Evolutionary conservation across 2,113 vertebrate species (phyloP), one percentile per base, ranked within the genome.

Genomic region (Rhizomys pruinosus): DNA sequence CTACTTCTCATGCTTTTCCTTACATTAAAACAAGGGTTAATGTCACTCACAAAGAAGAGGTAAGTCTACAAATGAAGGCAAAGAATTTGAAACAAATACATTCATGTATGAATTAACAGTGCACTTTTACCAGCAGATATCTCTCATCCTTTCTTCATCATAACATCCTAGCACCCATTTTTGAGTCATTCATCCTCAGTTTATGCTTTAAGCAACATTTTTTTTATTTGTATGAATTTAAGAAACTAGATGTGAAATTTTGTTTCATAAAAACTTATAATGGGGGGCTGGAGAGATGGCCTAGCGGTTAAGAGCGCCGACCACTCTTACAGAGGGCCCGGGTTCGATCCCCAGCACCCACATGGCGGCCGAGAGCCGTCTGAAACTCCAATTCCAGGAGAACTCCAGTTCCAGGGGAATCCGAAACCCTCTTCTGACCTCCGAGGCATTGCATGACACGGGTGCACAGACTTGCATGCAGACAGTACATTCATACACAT

Each of bases 11-110:
- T 20, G 99, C 99, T 34, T 99, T 99, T 97, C 99, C 99, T 7
- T 99, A 99, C 98, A 99, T 99, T 97, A 99, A 99, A 97, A 99
- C 99, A 44, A 99, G 99, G 93, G 99, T 99, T 96, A 99, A 99
- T 80, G 99, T 99, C 97, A 99, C 99, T 91, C 99, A 99, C 97
- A 99, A 99, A 96, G 99, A 99, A 95, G 99, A 99, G 99, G 99
- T 99, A 94, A 98, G 98, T 32, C 37, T 0, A 15, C 44, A 47
- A 39, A 37, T 4, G 3, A 59, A 42, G 27, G 80, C 86, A 44
- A 12, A 72, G 57, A 63, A 39, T 76, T 72, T 20, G 34, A 63
- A 89, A 34, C 25, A 42, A 42, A 8, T 32, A 47, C 3, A 42
- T 15, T 42, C 37, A 32, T 52, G 29, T 64, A 1, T 52, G 42